These are phyloP conservation scores for Hypselothyrea guttata DNA, from an alignment of 2,888 invertebrate species.

Conservation along the genomic window DNA sequence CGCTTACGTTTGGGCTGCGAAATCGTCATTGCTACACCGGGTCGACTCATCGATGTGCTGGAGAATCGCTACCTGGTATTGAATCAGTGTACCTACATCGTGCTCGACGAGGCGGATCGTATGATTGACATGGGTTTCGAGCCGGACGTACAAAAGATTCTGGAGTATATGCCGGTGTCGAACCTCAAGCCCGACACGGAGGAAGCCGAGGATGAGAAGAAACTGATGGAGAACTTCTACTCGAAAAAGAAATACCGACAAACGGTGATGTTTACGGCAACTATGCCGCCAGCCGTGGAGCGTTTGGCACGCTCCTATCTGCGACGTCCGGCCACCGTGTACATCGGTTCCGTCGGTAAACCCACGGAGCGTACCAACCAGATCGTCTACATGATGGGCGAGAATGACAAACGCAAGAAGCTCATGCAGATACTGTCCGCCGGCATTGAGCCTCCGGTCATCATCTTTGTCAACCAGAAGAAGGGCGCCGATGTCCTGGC, in stretches of 20 bases:
- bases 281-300: constrained; percentile 99
- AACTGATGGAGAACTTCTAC: constrained; percentile 95
- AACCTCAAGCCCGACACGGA: constrained; percentile 99
- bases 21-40: constrained; percentile 99
- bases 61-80: constrained; percentile 98
- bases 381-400: constrained; percentile 96
- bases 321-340: constrained; percentile 97
- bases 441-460: constrained; percentile 97
- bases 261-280: constrained; percentile 99
- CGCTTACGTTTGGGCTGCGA: constrained; percentile 98
- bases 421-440: constrained; percentile 95
- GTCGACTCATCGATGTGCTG: constrained; percentile 98
- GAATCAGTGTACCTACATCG: constrained; percentile 99
- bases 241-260: constrained; percentile 97
- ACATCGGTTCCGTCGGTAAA: constrained; percentile 98
- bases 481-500: constrained; percentile 99
- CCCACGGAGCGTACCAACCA: constrained; percentile 99
- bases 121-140: constrained; percentile 99
- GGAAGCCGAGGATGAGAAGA: constrained; percentile 97
- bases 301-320: constrained; percentile 96
- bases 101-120: constrained; percentile 97
- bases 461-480: constrained; percentile 99
- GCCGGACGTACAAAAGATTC: constrained; percentile 97
- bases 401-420: constrained; percentile 98
- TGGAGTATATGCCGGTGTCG: constrained; percentile 98